Evolutionary conservation across 2,888 invertebrate genomes (phyloP).

Genomic region (Elmis aenea): DNA sequence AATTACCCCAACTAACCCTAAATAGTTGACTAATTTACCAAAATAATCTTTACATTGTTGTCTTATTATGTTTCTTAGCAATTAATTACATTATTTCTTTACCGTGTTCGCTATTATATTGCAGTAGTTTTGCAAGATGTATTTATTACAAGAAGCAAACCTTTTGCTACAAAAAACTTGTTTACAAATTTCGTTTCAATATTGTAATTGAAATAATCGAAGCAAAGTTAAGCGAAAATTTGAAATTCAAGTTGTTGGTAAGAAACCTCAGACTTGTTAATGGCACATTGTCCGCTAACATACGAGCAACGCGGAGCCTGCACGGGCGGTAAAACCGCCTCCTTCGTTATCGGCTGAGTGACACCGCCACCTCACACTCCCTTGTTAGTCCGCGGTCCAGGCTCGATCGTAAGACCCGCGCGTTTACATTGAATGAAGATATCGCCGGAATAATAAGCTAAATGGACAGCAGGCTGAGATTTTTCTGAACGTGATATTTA

Average conservation of each 20-base stretch:
- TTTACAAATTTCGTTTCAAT: no score
- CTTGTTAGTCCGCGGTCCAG: conserved; percentile 44
- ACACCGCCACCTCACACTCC: conserved; percentile 47
- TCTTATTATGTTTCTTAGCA: no score
- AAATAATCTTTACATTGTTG: no score
- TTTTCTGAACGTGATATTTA: conserved; percentile 25
- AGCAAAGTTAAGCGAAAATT: no score
- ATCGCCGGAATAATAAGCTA: conserved; percentile 45
- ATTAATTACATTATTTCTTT: no score
- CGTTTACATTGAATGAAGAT: conserved; percentile 49
- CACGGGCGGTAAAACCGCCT: conserved; percentile 41
- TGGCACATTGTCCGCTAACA: conserved; percentile 58
- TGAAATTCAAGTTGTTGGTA: conserved; percentile 3
- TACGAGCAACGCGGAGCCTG: conserved; percentile 37
- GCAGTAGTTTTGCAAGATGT: no score
- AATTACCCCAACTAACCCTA: no score
- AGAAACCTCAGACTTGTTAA: conserved; percentile 34
- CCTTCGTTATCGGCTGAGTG: conserved; percentile 44
- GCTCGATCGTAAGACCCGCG: conserved; percentile 29
- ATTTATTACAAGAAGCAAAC: no score
- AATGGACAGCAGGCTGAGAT: conserved; percentile 35
- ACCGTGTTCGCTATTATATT: no score
- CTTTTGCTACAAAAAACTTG: no score
- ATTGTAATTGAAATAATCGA: no score
- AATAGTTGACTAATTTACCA: no score